Conservation (phyloP, 2,113 vertebrate species). For the Gobius niger region DNA sequence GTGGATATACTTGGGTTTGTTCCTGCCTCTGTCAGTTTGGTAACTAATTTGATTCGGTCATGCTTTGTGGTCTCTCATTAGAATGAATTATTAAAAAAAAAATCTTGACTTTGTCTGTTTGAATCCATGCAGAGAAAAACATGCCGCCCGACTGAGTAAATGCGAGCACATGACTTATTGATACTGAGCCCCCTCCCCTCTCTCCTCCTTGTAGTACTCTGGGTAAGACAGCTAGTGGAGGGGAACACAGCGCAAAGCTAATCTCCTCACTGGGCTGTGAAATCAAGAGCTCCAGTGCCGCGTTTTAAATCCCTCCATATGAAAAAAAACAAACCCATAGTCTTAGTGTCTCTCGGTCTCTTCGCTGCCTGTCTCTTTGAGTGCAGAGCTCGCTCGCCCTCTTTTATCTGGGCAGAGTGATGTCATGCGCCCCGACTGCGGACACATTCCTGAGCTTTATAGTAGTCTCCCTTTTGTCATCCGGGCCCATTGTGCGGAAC, state of each 20-base stretch:
- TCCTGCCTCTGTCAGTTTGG: too few relatives aligned
- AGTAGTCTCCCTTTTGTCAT: constrained; percentile 26
- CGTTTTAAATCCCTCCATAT: neutral
- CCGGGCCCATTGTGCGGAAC: constrained; percentile 14
- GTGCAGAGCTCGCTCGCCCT: neutral
- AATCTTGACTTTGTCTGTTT: constrained; percentile 16
- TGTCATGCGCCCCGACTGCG: constrained; percentile 46
- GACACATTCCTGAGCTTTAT: constrained; percentile 64
- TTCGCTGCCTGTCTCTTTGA: neutral
- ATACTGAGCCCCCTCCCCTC: constrained; percentile 15
- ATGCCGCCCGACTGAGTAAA: constrained; percentile 40
- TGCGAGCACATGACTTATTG: constrained; percentile 53
- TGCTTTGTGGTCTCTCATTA: too few relatives aligned
- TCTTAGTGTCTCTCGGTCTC: neutral
- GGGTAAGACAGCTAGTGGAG: neutral
- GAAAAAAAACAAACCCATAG: neutral
- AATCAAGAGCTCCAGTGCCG: neutral
- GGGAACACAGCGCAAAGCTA: neutral
- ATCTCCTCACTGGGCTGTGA: neutral
- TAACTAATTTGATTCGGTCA: too few relatives aligned
- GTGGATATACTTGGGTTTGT: too few relatives aligned
- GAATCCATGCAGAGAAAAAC: constrained; percentile 44
- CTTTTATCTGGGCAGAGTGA: constrained; percentile 28
- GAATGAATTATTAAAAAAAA: neutral
- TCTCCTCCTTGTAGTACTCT: neutral